These are phyloP conservation scores for Fulica atra DNA, from an alignment of 2,113 vertebrate species.

Conservation along the genomic window DNA sequence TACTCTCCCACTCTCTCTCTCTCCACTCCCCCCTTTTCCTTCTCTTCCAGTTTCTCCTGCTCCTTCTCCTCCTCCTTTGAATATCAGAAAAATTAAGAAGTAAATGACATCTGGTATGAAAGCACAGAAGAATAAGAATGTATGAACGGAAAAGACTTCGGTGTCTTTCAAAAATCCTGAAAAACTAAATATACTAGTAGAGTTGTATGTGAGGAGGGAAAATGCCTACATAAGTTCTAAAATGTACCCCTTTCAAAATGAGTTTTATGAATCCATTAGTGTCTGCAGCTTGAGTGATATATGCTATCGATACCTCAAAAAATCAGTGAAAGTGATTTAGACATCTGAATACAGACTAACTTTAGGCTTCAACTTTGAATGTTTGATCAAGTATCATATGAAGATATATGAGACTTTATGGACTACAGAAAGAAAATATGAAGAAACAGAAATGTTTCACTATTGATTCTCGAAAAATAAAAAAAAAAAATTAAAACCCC, in stretches of 20 bases:
- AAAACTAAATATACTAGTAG: background rate
- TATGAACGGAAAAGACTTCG: background rate
- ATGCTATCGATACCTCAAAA: background rate
- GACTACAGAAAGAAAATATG: background rate
- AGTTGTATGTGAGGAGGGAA: fast-evolving
- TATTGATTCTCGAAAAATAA: background rate
- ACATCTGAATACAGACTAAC: background rate
- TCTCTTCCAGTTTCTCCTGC: too few species aligned
- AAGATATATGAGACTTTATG: background rate
- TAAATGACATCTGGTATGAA: background rate
- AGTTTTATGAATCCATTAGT: background rate
- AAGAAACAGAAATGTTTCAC: background rate
- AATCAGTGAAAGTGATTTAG: background rate
- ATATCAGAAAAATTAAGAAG: background rate
- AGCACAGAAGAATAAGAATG: background rate
- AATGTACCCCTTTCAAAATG: background rate
- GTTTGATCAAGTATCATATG: background rate
- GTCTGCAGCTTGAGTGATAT: background rate
- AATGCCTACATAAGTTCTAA: background rate
- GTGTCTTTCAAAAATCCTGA: background rate
- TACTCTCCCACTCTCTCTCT: too few species aligned
- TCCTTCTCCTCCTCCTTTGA: background rate
- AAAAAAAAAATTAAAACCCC: too few species aligned
- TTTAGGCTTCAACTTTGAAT: background rate
- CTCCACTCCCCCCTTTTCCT: background rate